Conservation (phyloP, 2,113 vertebrate species). For the Ivindomyrus marchei region DNA sequence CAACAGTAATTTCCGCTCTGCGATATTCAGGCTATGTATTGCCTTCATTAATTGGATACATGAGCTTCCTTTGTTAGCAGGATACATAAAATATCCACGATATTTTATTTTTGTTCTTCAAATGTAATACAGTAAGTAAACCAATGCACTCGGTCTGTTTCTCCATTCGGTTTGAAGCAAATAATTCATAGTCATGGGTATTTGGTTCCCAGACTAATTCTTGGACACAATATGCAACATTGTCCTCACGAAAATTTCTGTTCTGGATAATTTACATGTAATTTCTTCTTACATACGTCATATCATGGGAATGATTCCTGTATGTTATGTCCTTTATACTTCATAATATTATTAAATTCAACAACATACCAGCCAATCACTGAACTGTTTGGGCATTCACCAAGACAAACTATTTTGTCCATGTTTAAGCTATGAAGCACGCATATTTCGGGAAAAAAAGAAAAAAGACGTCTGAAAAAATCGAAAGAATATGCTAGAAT, state of each 20-base stretch:
- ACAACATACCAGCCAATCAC: constrained; percentile 22
- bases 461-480: not conserved
- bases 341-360: constrained; percentile 15
- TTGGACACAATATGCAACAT: not conserved
- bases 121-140: not conserved
- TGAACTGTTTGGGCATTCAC: constrained; percentile 21
- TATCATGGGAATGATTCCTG: constrained; percentile 23
- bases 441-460: constrained; percentile 9
- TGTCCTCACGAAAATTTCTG: not conserved
- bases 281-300: constrained; percentile 16
- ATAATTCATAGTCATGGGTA: not conserved
- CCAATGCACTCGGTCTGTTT: not conserved
- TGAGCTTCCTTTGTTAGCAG: not conserved
- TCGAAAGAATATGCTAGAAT: constrained; percentile 22
- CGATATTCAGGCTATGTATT: not conserved
- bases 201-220: not conserved
- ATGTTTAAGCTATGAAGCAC: constrained; percentile 27
- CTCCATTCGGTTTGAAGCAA: not conserved
- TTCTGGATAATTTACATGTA: constrained; percentile 5
- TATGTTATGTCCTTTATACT: constrained; percentile 20
- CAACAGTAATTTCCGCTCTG: not conserved
- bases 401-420: constrained; percentile 26
- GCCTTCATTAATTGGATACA: not conserved
- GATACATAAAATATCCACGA: not conserved
- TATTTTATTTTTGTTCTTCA: not conserved